Evolutionary conservation across 2,888 invertebrate genomes (phyloP), one percentile per base, ranked within the genome.

Genomic region (Dendrolimus pini): DNA sequence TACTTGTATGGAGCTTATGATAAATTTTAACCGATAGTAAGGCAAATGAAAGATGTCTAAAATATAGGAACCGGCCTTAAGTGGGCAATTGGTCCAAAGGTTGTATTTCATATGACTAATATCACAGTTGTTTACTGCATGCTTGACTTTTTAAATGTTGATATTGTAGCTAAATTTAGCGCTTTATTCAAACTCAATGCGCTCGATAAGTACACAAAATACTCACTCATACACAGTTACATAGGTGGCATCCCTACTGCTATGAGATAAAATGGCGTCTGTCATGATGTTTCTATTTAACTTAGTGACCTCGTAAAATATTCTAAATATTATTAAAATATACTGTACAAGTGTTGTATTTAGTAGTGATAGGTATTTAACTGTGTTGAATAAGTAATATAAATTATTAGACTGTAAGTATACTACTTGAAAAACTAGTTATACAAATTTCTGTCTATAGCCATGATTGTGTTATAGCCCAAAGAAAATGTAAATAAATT

Each of bases 181-280:
- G 30, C 30, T 30, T 30, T 30, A 30, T 30, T 30, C 30, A 30
- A 30, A 30, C 30, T 6, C 30, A 30, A 3, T 6, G 30, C 30
- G 30, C 30, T 30, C 30, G 30, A 6, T 6, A 30, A 30, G 30
- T 30, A 30, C 30, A 30, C 30, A 30, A 30, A 3, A 6, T 0
- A 30, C 30, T 30, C 30, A 30, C 30, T 30, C 30, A 18, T 2
- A 30, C 30, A 6, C 30, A 30, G 30, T 30, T 30, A 30, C 30
- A 30, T 6, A 30, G 30, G 30, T 30, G 30, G 6, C 30, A 30
- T 30, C 30, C 30, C 30, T 57, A 68, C 64, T 76, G 74, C 72
- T 75, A 76, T 77, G 82, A 80, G 75, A 76, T 82, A 86, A 88
- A 83, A 88, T 88, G 88, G 88, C 88, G 84, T 78, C 82, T 68